These are phyloP conservation scores for Trinectes maculatus DNA, from an alignment of 2,113 vertebrate species.

Conservation along the genomic window DNA sequence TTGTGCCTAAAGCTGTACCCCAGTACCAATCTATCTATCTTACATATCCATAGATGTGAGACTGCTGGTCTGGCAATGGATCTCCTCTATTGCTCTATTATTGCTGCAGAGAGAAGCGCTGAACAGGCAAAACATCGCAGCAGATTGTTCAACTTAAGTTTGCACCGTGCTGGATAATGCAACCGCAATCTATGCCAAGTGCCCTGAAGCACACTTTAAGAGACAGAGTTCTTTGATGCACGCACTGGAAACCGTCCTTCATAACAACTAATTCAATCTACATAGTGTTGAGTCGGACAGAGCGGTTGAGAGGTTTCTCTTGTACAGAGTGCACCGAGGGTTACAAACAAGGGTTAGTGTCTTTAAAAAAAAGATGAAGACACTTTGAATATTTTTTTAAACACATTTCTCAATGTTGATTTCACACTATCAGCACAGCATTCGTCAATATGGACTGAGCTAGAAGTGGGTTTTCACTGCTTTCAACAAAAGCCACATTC, in stretches of 20 bases:
- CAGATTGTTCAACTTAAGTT: slow-evolving; percentile 33
- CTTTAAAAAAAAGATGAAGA: not conserved
- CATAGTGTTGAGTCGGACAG: not conserved
- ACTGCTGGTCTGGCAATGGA: slow-evolving; percentile 18
- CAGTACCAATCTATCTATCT: slow-evolving; percentile 38
- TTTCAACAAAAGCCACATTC: not conserved
- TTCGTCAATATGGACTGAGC: not conserved
- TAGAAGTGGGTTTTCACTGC: not conserved
- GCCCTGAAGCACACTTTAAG: slow-evolving; percentile 18
- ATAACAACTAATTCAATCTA: slow-evolving; percentile 20
- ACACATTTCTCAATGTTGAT: not conserved
- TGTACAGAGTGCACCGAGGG: not conserved
- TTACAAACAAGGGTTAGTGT: not conserved
- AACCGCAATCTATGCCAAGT: slow-evolving; percentile 32
- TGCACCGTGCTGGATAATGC: slow-evolving; percentile 28
- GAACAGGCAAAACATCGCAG: slow-evolving; percentile 45
- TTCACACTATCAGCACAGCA: not conserved
- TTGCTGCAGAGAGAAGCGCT: slow-evolving; percentile 41
- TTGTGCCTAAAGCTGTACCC: slow-evolving; percentile 8
- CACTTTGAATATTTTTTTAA: not conserved
- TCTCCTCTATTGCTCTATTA: slow-evolving; percentile 28
- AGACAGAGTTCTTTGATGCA: slow-evolving; percentile 29
- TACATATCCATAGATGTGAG: slow-evolving; percentile 41
- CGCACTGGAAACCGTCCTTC: slow-evolving; percentile 1
- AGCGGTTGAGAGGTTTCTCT: not conserved